A percentile compares a stretch with the other conserved stretches of the same genome.
Conservation (phyloP, 2,797 vertebrate genomes). For the Pseudochirops corinnae region DNA sequence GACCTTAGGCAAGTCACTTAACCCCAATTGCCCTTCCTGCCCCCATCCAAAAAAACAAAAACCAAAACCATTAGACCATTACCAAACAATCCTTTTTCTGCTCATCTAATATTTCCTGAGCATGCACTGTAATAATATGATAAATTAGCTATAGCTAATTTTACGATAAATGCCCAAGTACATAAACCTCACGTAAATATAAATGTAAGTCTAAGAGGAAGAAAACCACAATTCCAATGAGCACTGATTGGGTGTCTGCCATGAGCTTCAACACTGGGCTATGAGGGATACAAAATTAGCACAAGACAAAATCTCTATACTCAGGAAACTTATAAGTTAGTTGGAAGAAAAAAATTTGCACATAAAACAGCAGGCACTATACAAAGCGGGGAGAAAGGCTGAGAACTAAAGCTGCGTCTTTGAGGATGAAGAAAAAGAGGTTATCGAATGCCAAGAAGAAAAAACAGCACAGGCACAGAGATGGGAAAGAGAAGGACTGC, state of each 20-base stretch:
- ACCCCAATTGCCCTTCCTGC: too few relatives aligned
- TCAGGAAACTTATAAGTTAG: conserved; percentile 10
- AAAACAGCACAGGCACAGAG: background rate
- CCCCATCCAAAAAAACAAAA: too few relatives aligned
- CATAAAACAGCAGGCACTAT: background rate
- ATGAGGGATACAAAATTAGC: background rate
- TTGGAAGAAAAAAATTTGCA: background rate
- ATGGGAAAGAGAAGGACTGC: background rate
- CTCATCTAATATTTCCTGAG: conserved; percentile 16
- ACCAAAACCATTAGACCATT: background rate
- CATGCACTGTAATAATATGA: background rate
- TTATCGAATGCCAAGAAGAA: background rate
- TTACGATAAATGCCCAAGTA: conserved; percentile 21
- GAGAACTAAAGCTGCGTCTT: conserved; percentile 29
- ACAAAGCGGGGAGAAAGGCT: background rate
- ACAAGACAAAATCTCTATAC: conserved; percentile 36
- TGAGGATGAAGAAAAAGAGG: conserved; percentile 46
- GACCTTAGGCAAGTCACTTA: too few relatives aligned
- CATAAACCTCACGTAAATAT: background rate
- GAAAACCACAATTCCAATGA: conserved; percentile 11
- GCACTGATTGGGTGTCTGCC: background rate
- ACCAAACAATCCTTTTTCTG: conserved; percentile 15
- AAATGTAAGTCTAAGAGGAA: background rate
- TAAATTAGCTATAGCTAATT: background rate
- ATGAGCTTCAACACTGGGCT: conserved; percentile 6